Conservation (phyloP, 1,140 invertebrate species). For the Helicoverpa armigera region DNA sequence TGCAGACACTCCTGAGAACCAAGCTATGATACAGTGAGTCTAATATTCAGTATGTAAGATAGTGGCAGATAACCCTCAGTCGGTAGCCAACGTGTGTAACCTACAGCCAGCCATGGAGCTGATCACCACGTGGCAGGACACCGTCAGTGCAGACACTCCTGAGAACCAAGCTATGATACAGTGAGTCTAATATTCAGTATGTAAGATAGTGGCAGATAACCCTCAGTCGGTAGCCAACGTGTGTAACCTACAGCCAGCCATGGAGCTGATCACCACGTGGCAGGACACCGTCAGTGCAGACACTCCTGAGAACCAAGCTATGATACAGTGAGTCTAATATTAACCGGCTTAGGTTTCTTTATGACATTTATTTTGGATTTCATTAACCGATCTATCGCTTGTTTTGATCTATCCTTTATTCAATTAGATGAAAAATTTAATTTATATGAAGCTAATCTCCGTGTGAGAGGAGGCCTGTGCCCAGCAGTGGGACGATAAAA, state of each 20-base stretch:
- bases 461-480: too few relatives aligned
- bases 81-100: slow-evolving; percentile 76
- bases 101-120: slow-evolving; percentile 73
- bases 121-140: slow-evolving; percentile 65
- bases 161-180: slow-evolving; percentile 70
- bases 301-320: slow-evolving; percentile 68
- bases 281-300: slow-evolving; percentile 61
- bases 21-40: slow-evolving; percentile 72
- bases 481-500: too few relatives aligned
- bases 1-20: slow-evolving; percentile 67
- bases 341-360: too few relatives aligned
- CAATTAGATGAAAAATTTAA: too few relatives aligned
- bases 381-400: too few relatives aligned
- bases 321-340: slow-evolving; percentile 70
- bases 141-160: slow-evolving; percentile 63
- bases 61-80: slow-evolving; percentile 54
- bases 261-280: slow-evolving; percentile 71
- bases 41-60: slow-evolving; percentile 51
- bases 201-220: slow-evolving; percentile 58
- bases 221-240: slow-evolving; percentile 69
- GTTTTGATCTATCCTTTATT: too few relatives aligned
- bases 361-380: too few relatives aligned
- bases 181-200: slow-evolving; percentile 60
- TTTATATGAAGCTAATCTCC: too few relatives aligned
- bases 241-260: slow-evolving; percentile 74